Base-by-base conservation (phyloP, 1,140 invertebrate genomes). In the Calliopsis andreniformis region DNA sequence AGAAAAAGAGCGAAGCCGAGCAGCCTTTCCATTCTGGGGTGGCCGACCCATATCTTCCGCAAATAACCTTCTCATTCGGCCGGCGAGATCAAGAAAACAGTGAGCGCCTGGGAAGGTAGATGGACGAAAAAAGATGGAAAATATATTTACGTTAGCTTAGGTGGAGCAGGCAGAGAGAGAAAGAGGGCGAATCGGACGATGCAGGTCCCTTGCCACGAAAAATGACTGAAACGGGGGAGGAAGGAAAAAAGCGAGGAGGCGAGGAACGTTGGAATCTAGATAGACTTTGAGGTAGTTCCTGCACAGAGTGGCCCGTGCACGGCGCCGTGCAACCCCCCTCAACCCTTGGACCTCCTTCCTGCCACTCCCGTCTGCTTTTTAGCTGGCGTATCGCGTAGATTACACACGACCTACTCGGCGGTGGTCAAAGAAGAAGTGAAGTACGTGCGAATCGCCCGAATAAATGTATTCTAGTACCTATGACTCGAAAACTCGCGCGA, bases 21-120 rank as follows among this genome's bases (percentile, higher is more conserved):
- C 49, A 72, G 45, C n/a, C 72, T 76, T 56, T 80, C 56, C 75
- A 76, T 83, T 83, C 59, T 67, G 43, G 78, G 67, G 81, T 56
- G 56, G 83, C 43, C 85, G 83, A 85, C 83, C 86, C 77, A 86
- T 84, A 87, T 87, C 82, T 86, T 85, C 61, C 61, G 84, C 76
- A 78, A 86, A 85, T 83, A 82, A 68, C 59, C 76, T 79, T 85
- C 81, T 63, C 51, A 72, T 84, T 78, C 64, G 66, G 12, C 42
- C 61, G 58, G 75, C 61, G 68, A 70, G 75, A 82, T 82, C 76
- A 80, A 75, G 80, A 83, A 83, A 82, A 10, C 3, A 39, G 35
- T 10, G 35, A 39, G 42, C 47, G 82, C 79, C 64, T 62, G 68
- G 42, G 35, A 58, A 79, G 45, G 55, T 66, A 82, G 14, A 66